Evolutionary conservation across 2,888 invertebrate genomes (phyloP).

Genomic region (Conomelus anceps): DNA sequence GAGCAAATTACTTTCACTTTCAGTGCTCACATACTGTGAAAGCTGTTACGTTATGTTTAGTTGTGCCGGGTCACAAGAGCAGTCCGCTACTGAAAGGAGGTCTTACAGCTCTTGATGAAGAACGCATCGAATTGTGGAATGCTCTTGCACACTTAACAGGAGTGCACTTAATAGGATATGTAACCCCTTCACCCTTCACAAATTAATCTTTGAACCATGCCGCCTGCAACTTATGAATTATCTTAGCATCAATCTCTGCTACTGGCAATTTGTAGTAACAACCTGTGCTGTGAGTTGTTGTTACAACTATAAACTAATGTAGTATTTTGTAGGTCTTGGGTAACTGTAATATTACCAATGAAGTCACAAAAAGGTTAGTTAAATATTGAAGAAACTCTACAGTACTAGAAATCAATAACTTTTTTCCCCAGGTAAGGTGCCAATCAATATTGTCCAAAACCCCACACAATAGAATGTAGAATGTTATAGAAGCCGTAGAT

Average conservation of each 20-base stretch:
- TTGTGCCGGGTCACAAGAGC: not conserved
- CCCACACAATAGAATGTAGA: too few relatives aligned
- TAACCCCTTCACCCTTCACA: not conserved
- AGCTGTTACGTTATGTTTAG: not conserved
- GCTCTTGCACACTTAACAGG: not conserved
- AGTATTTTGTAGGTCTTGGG: too few relatives aligned
- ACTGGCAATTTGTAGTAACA: not conserved
- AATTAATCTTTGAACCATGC: not conserved
- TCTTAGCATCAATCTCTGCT: not conserved
- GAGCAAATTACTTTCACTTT: not conserved
- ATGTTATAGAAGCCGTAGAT: too few relatives aligned
- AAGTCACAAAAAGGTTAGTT: too few relatives aligned
- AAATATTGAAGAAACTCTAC: too few relatives aligned
- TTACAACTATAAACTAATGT: too few relatives aligned
- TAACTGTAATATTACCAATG: too few relatives aligned
- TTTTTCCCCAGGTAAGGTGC: too few relatives aligned
- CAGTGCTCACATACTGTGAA: not conserved
- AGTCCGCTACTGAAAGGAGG: not conserved
- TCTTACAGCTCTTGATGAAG: not conserved
- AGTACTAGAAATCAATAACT: too few relatives aligned
- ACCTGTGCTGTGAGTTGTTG: not conserved
- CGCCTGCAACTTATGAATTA: not conserved
- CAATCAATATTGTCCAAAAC: too few relatives aligned
- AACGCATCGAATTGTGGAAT: not conserved
- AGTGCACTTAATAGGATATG: not conserved